Evolutionary conservation across 2,888 invertebrate species (phyloP).

Genomic region (Caenorhabditis sp.): DNA sequence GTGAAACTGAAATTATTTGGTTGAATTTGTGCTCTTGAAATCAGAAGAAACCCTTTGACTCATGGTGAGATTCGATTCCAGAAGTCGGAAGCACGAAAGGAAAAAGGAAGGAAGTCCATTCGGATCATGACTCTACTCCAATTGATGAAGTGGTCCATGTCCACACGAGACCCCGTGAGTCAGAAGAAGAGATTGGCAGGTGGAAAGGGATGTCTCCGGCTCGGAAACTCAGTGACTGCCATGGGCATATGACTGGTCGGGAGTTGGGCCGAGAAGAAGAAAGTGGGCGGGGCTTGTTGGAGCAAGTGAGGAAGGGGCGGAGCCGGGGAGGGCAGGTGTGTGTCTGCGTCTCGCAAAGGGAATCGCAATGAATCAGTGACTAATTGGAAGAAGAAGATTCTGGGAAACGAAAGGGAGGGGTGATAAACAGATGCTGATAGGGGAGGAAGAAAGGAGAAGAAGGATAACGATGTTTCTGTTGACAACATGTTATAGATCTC

Average conservation of each 20-base stretch:
- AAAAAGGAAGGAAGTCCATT: too few relatives aligned
- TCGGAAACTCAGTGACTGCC: conserved; percentile 24
- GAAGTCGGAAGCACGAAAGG: too few relatives aligned
- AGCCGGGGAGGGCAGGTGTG: conserved; percentile 37
- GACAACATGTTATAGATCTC: too few relatives aligned
- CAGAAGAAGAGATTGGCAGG: conserved; percentile 39
- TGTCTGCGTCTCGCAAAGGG: conserved; percentile 12
- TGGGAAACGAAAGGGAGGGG: not conserved
- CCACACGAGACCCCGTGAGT: conserved; percentile 12
- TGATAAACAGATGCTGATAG: conserved; percentile 29
- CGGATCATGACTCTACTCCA: not conserved
- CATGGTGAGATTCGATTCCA: too few relatives aligned
- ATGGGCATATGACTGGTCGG: conserved; percentile 22
- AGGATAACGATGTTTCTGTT: too few relatives aligned
- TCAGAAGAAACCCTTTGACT: too few relatives aligned
- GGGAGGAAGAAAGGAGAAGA: not conserved
- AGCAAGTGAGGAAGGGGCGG: conserved; percentile 17
- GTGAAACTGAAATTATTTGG: too few relatives aligned
- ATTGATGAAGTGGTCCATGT: not conserved
- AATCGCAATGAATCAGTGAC: conserved; percentile 25
- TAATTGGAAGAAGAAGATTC: conserved; percentile 37
- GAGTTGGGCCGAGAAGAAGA: not conserved
- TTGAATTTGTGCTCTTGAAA: too few relatives aligned
- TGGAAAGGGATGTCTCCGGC: conserved; percentile 57
- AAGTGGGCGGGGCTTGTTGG: conserved; percentile 5